A percentile compares a stretch with the other conserved stretches of the same genome.
Conservation (phyloP, 2,888 invertebrate genomes). For the Hermaeophaga mercurialis region DNA sequence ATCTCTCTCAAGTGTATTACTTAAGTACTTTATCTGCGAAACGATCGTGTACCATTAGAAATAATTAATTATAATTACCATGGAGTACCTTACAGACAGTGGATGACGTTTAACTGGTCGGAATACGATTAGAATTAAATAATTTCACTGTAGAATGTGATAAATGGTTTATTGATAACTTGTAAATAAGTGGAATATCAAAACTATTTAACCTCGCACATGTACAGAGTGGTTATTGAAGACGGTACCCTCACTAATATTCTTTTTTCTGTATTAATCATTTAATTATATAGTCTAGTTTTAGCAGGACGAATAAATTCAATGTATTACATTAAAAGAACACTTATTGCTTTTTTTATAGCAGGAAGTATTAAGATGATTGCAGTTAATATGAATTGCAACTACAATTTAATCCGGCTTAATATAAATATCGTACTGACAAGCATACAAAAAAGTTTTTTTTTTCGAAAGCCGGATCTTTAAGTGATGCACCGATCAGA, state of each 20-base stretch:
- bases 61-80: slow-evolving; percentile 28
- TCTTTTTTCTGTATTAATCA: no score
- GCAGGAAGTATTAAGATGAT: no score
- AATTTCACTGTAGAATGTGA: slow-evolving; percentile 4
- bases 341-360: no score
- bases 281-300: no score
- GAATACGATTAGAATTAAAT: slow-evolving; percentile 13
- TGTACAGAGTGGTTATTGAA: no score
- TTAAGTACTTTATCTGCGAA: slow-evolving; percentile 13
- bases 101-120: slow-evolving; percentile 15
- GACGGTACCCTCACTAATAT: no score
- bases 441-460: slow-evolving; percentile 9
- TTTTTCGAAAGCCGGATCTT: slow-evolving; percentile 19
- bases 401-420: no score
- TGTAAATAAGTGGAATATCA: slow-evolving; percentile 3
- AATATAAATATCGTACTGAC: slow-evolving; percentile 10
- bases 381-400: no score
- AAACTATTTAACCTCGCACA: no score
- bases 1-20: slow-evolving; percentile 24
- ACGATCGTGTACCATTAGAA: slow-evolving; percentile 21
- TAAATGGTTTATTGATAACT: slow-evolving; percentile 13
- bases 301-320: no score
- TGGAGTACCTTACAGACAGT: slow-evolving; percentile 17
- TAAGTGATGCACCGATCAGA: slow-evolving; percentile 22
- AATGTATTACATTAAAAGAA: no score